Evolutionary conservation across 2,113 vertebrate species (phyloP).

Genomic region (Malurus cyaneus): DNA sequence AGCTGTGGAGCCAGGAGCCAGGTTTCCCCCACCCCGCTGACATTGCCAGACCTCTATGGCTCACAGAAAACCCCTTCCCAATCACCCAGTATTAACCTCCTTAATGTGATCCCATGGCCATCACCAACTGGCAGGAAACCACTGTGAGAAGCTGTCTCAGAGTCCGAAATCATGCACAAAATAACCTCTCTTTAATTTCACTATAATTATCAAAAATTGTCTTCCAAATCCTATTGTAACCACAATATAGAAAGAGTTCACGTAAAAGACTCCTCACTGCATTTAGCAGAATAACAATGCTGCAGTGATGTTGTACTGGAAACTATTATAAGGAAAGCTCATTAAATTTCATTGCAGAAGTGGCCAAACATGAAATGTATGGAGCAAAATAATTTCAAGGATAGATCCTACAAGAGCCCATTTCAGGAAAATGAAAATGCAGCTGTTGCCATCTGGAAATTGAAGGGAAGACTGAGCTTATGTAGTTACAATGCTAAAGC

Average conservation of each 20-base stretch:
- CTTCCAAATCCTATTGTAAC: neutral
- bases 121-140: neutral
- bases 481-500: neutral
- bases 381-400: neutral
- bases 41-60: neutral
- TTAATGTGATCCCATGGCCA: neutral
- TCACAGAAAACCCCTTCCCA: neutral
- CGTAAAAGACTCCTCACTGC: neutral
- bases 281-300: neutral
- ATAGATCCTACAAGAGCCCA: neutral
- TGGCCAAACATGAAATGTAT: neutral
- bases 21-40: neutral
- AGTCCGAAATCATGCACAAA: neutral
- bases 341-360: neutral
- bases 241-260: neutral
- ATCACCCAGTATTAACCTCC: neutral
- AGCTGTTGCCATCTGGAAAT: neutral
- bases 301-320: neutral
- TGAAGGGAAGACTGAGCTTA: neutral
- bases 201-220: neutral
- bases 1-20: neutral
- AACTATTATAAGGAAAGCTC: neutral
- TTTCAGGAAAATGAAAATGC: neutral
- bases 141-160: neutral
- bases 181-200: neutral